phyloP scores from a whole-genome alignment of 2,888 invertebrate species.

The Agonopterix subpropinquella region DNA sequence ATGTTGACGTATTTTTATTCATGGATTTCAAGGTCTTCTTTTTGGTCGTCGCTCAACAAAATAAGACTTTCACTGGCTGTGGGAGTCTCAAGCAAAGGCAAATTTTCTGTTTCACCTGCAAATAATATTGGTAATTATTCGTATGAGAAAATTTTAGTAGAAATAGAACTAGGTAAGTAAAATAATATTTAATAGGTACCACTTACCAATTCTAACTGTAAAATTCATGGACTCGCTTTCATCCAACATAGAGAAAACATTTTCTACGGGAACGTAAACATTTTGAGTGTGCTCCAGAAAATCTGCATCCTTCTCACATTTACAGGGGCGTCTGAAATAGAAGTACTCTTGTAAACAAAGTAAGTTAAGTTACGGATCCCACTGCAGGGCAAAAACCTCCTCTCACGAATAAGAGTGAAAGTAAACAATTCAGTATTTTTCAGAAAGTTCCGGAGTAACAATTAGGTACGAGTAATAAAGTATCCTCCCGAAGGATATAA shows the following conservation, averaged over 20 bases:
- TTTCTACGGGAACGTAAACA: constrained; percentile 72
- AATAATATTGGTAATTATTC: constrained; percentile 13
- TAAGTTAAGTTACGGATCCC: background rate
- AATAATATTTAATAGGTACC: background rate
- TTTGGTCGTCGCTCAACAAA: constrained; percentile 43
- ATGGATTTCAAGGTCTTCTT: constrained; percentile 10
- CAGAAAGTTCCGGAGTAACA: no score
- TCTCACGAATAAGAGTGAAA: no score
- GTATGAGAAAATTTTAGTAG: background rate
- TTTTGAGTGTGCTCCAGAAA: constrained; percentile 71
- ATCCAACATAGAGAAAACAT: constrained; percentile 70
- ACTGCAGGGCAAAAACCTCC: no score
- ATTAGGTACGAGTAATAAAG: no score
- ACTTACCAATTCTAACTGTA: constrained; percentile 62
- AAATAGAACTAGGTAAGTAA: background rate
- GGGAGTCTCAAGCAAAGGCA: constrained; percentile 54
- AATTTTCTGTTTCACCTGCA: constrained; percentile 65
- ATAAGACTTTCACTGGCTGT: constrained; percentile 58
- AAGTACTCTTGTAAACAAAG: background rate
- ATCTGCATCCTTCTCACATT: constrained; percentile 69
- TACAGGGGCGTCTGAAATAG: constrained; percentile 64
- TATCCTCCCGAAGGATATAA: no score
- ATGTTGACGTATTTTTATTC: background rate
- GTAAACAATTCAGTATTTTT: background rate
- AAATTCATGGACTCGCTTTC: constrained; percentile 58